Percentiles rank a stretch among this genome's conserved stretches.
Conservation (phyloP, 2,113 vertebrate genomes). For the Eudorcas thomsonii region DNA sequence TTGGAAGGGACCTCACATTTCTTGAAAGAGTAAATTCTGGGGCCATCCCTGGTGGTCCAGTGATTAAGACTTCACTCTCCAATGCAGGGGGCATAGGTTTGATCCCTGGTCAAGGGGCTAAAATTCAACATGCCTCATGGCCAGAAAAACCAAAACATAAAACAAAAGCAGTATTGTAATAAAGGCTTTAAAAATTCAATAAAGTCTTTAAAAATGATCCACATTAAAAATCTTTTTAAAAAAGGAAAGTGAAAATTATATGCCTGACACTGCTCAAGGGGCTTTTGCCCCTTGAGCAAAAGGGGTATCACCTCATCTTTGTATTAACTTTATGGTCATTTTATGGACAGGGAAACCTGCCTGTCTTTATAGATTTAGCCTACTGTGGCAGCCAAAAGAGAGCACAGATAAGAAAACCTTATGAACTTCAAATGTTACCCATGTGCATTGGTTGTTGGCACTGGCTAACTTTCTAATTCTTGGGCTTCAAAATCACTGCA, state of each 20-base stretch:
- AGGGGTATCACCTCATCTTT: neutral
- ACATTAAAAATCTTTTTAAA: neutral
- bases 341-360: neutral
- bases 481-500: neutral
- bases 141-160: neutral
- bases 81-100: neutral
- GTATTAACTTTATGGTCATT: neutral
- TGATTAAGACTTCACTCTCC: neutral
- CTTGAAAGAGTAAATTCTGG: neutral
- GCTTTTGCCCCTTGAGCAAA: neutral
- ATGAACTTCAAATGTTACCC: neutral
- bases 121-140: neutral
- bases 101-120: neutral
- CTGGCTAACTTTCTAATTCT: neutral
- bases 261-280: neutral
- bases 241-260: neutral
- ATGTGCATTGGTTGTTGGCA: neutral
- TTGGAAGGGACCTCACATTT: neutral
- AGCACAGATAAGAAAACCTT: neutral
- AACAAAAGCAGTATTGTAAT: neutral
- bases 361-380: neutral
- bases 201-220: neutral
- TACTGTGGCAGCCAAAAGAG: neutral
- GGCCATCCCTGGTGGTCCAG: neutral
- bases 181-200: neutral